phyloP scores from a whole-genome alignment of 2,113 vertebrate genomes.

The Chamaea fasciata region DNA sequence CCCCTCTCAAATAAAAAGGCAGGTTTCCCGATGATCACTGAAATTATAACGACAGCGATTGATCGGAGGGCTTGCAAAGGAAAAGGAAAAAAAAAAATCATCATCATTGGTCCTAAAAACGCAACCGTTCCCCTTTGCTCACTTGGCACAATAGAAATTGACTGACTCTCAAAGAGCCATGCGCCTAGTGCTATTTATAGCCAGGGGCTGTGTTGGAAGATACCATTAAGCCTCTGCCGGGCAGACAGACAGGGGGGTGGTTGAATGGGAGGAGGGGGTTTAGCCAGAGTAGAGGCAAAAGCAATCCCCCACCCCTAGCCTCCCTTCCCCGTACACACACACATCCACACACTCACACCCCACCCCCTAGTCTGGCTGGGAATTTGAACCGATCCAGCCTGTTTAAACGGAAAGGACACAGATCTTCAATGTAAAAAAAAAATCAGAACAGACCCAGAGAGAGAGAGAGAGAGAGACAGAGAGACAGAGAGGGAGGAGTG shows the following conservation, averaged over 20 bases:
- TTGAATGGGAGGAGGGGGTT: slow-evolving; percentile 47
- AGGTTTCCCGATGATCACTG: slow-evolving; percentile 30
- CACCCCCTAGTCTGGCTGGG: slow-evolving; percentile 76
- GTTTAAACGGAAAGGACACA: slow-evolving; percentile 99
- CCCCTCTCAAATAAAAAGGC: slow-evolving; percentile 33
- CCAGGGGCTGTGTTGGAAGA: slow-evolving; percentile 70
- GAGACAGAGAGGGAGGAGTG: slow-evolving; percentile 59
- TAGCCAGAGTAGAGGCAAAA: not conserved
- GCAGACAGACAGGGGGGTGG: slow-evolving; percentile 58
- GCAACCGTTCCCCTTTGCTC: slow-evolving; percentile 66
- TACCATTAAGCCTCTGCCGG: slow-evolving; percentile 77
- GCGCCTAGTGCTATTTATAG: slow-evolving; percentile 82
- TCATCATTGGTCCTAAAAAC: slow-evolving; percentile 57
- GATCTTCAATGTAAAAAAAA: slow-evolving; percentile 93
- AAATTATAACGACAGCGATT: slow-evolving; percentile 53
- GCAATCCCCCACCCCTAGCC: slow-evolving; percentile 1
- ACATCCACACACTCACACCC: slow-evolving; percentile 58
- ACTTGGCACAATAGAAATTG: slow-evolving; percentile 76
- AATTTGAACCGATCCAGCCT: slow-evolving; percentile 86
- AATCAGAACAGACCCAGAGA: slow-evolving; percentile 78
- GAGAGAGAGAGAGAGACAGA: slow-evolving; percentile 33
- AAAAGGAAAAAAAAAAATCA: slow-evolving; percentile 29
- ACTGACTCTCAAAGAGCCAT: slow-evolving; percentile 78
- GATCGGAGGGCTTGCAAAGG: slow-evolving; percentile 42
- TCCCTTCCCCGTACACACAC: slow-evolving; percentile 28